Evolutionary conservation across 2,113 vertebrate genomes (phyloP), one percentile per base, ranked within the genome.

Genomic region (Cynoglossus semilaevis): DNA sequence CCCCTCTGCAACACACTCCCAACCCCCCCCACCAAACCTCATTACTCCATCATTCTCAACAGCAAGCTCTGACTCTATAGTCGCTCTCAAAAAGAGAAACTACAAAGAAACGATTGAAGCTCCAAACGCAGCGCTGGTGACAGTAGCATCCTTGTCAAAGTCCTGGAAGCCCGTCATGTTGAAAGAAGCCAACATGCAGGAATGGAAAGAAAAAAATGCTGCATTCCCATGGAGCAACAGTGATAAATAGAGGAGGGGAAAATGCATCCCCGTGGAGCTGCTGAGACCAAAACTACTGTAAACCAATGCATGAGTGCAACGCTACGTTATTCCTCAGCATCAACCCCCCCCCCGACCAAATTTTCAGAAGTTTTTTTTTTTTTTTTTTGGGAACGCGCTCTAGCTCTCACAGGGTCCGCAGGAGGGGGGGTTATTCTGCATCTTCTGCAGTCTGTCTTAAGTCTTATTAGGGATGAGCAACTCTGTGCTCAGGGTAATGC

Each of bases 381-480:
- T 69, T 51, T 63, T 83, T 69, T 51, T 82, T 61, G 22, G 18
- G 22, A 79, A 74, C 60, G 29, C 43, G 35, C 51, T 48, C 69
- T 51, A 56, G 47, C 58, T 36, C 47, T 73, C 56, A 4, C 42
- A 49, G 70, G 54, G 63, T 29, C 22, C 22, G 22, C 22, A 63
- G 51, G 50, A 16, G 66, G 51, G 36, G 43, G 29, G n/a, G 64
- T 15, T 67, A 74, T 76, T 76, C 78, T 67, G 74, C 67, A 86
- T 80, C 72, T 82, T 75, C 72, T 65, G 58, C 79, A 78, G 77
- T 78, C 58, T 70, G 67, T 85, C 52, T 84, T 67, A 69, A 85
- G 77, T 79, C 83, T 83, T 87, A 83, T 83, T 84, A 84, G 73
- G 70, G 57, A 81, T 72, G 68, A 85, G 74, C 67, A 71, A 72